Evolutionary conservation across 2,797 vertebrate genomes (phyloP).

Genomic region (Eleutherodactylus coqui): DNA sequence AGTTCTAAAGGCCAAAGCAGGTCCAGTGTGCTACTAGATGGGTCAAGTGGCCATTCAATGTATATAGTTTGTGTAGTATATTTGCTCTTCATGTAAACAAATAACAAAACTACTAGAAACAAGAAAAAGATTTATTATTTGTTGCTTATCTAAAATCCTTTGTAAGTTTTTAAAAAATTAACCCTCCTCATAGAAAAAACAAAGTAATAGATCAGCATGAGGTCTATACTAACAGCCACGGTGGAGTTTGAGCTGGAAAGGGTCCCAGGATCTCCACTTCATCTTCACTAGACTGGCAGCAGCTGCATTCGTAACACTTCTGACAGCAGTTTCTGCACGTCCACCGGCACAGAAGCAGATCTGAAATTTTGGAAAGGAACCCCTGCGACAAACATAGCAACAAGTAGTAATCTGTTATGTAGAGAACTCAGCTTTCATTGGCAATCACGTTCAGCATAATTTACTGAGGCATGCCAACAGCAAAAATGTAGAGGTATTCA

Average conservation of each 20-base stretch:
- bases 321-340: constrained; percentile 84
- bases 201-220: background rate
- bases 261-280: constrained; percentile 91
- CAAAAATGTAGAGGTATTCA: no score
- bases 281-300: constrained; percentile 84
- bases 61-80: background rate
- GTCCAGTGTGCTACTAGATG: no score
- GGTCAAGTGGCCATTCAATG: no score
- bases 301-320: constrained; percentile 86
- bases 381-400: constrained; percentile 73
- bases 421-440: background rate
- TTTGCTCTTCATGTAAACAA: background rate
- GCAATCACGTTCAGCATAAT: constrained; percentile 21
- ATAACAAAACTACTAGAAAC: background rate
- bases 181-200: background rate
- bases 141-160: no score
- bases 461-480: constrained; percentile 17
- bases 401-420: background rate
- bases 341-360: constrained; percentile 85
- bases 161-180: no score
- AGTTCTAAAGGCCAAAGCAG: no score
- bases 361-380: constrained; percentile 82
- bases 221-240: constrained; percentile 84
- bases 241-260: constrained; percentile 87
- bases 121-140: background rate